Evolutionary conservation across 1,140 invertebrate genomes (phyloP).

Genomic region (Scaptomyza graminum): DNA sequence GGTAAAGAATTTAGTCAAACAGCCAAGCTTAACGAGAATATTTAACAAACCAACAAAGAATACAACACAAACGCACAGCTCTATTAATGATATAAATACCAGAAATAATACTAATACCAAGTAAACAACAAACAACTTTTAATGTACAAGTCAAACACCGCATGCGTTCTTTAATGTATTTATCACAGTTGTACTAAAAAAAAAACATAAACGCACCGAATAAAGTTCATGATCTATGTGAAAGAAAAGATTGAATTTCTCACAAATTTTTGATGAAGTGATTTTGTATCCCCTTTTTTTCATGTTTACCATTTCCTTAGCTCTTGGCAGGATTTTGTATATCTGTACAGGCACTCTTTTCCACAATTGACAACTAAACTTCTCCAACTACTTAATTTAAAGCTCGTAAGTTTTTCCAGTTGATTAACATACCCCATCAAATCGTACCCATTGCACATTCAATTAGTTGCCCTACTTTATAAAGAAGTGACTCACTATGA

Average conservation of each 20-base stretch:
- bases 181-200: conserved; percentile 54
- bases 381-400: too few relatives aligned
- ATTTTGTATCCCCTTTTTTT: too few relatives aligned
- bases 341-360: too few relatives aligned
- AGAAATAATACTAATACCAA: conserved; percentile 3
- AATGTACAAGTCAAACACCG: conserved; percentile 44
- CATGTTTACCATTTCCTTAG: too few relatives aligned
- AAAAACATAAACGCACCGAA: conserved; percentile 42
- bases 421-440: neutral
- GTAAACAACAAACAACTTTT: conserved; percentile 39
- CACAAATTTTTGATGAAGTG: neutral
- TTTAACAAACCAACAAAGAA: neutral
- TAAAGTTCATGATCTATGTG: conserved; percentile 56
- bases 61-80: conserved; percentile 22
- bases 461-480: conserved; percentile 44
- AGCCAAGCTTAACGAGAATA: conserved; percentile 11
- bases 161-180: conserved; percentile 49
- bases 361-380: too few relatives aligned
- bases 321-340: too few relatives aligned
- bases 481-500: conserved; percentile 3
- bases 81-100: conserved; percentile 12
- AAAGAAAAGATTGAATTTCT: neutral
- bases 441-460: conserved; percentile 26
- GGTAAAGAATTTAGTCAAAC: conserved; percentile 18
- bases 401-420: neutral